Base-by-base conservation (phyloP, 2,888 invertebrate genomes). In the Drosophila leonis region DNA sequence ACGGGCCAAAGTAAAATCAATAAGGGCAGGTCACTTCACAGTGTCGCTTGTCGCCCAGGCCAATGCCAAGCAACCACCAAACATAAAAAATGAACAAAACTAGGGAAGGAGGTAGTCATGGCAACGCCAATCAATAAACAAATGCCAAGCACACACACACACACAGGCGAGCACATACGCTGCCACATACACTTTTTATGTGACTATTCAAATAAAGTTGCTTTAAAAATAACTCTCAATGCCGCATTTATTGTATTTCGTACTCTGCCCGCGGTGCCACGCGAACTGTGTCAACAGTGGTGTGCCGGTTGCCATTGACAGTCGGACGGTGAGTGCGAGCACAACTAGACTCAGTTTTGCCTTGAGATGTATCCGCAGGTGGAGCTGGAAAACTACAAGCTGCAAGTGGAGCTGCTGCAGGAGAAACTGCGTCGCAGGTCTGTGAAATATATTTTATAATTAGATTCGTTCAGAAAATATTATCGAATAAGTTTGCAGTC, bases 331-430 rank as follows among this genome's bases (percentile, higher is more conserved):
- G 60, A 57, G 42, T 18, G 51, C 44, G 20, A 59, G 20, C 42
- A 41, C 31, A 66, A 48, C 46, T 49, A 54, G 55, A 42, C 42
- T 35, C 49, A 44, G 54, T 52, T 48, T 54, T 15, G 35, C 48
- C 44, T 41, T 56, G 74, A 78, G 61, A 92, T 92, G 93, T 92
- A 86, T 78, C 92, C 92, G 13, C 93, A 92, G 83, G 91, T 92
- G 33, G 93, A 93, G 83, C 73, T 93, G 72, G 93, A 93, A 71
- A 93, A 93, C 71, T 93, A 93, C 69, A 93, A 92, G 81, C 78
- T 93, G 78, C 93, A 93, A 83, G 93, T 93, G 75, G 93, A 93
- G 73, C 69, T 93, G 65, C 83, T 93, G 4, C 93, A 93, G 72
- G 92, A 93, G 75, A 93, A 92, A 75, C 81, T 93, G 37, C 90